phyloP scores from a whole-genome alignment of 2,888 invertebrate genomes.

The Lymantria dispar region DNA sequence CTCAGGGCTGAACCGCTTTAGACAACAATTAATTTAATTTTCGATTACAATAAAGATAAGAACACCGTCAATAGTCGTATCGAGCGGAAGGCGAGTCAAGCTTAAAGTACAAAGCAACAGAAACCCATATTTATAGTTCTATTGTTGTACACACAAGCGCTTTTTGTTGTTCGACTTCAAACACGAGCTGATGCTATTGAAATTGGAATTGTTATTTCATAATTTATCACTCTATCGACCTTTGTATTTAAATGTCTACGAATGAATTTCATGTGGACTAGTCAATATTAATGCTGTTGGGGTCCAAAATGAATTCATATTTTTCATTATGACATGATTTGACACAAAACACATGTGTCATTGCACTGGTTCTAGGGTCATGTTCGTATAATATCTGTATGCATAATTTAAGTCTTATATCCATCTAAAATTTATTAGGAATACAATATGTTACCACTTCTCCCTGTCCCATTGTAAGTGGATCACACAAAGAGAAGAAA shows the following conservation, averaged over 20 bases:
- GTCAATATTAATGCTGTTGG: constrained; percentile 59
- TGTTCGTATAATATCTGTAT: too few species aligned
- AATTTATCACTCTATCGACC: constrained; percentile 73
- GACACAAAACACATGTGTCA: constrained; percentile 68
- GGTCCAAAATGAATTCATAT: constrained; percentile 60
- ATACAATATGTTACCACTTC: too few species aligned
- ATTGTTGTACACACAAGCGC: constrained; percentile 63
- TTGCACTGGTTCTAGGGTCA: constrained; percentile 44
- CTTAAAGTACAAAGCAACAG: constrained; percentile 53
- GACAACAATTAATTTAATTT: constrained; percentile 54
- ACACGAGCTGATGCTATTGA: constrained; percentile 57
- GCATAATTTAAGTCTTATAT: too few species aligned
- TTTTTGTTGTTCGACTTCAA: constrained; percentile 63
- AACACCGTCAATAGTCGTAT: constrained; percentile 46
- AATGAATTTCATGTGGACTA: constrained; percentile 60
- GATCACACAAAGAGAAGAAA: too few species aligned
- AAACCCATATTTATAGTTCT: constrained; percentile 72
- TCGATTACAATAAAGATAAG: constrained; percentile 53
- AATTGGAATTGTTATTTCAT: constrained; percentile 63
- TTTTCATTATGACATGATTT: constrained; percentile 72
- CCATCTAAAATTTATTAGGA: too few species aligned
- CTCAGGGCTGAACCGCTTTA: constrained; percentile 43
- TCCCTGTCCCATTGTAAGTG: too few species aligned
- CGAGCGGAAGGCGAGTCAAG: constrained; percentile 46
- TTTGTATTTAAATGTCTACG: constrained; percentile 73